phyloP scores from a whole-genome alignment of 2,113 vertebrate species.

The Ictalurus punctatus region DNA sequence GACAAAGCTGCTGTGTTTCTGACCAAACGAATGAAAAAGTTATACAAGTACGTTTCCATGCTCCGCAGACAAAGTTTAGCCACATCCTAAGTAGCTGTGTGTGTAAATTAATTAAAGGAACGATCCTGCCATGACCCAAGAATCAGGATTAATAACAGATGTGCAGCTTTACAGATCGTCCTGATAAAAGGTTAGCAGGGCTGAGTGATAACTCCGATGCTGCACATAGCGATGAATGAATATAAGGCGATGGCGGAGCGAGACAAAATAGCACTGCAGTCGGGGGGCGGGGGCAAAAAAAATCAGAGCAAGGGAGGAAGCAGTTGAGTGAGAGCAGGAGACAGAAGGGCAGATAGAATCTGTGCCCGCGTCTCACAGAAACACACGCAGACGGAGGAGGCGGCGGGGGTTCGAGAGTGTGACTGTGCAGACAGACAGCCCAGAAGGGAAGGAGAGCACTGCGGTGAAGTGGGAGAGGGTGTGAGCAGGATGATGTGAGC shows the following conservation, averaged over 20 bases:
- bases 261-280: constrained; percentile 24
- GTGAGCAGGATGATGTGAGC: constrained; percentile 39
- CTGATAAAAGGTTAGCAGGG: neutral
- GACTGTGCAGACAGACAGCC: constrained; percentile 64
- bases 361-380: constrained; percentile 64
- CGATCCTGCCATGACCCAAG: neutral
- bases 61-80: neutral
- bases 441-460: constrained; percentile 67
- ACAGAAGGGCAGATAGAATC: constrained; percentile 68
- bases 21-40: neutral
- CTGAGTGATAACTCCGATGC: neutral
- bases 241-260: neutral
- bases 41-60: neutral
- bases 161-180: neutral
- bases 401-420: constrained; percentile 49
- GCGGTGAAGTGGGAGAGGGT: constrained; percentile 59
- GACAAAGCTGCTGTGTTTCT: neutral
- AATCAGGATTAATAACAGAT: neutral
- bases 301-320: constrained; percentile 40
- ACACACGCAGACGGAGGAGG: constrained; percentile 72
- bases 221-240: constrained; percentile 30
- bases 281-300: constrained; percentile 32
- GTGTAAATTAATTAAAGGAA: neutral
- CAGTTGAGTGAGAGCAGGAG: constrained; percentile 26
- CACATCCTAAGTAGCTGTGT: neutral